These are phyloP conservation scores for Apodemus speciosus DNA, from an alignment of 2,113 vertebrate species.

Conservation along the genomic window DNA sequence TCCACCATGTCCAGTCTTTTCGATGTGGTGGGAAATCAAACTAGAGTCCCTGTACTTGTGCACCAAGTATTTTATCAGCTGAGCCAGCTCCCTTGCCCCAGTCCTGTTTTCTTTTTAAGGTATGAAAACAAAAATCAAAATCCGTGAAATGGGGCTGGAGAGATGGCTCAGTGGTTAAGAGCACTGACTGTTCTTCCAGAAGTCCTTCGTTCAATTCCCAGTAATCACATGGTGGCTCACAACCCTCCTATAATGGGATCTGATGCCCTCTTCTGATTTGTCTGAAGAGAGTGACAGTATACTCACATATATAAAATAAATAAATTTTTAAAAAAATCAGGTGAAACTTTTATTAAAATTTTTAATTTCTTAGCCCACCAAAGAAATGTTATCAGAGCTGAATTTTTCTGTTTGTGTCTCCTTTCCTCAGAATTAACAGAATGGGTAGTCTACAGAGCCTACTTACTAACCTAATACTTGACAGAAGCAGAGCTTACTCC, in stretches of 20 bases:
- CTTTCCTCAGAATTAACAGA: background rate
- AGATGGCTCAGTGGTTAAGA: too few relatives aligned
- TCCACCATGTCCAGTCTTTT: too few relatives aligned
- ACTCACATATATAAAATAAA: too few relatives aligned
- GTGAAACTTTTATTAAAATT: conserved; percentile 20
- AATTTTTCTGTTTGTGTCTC: background rate
- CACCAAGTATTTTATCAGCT: background rate
- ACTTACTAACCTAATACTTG: background rate
- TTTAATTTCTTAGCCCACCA: conserved; percentile 5
- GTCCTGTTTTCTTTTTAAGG: background rate
- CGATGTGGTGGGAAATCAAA: too few relatives aligned
- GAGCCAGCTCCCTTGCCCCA: background rate
- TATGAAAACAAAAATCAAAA: background rate
- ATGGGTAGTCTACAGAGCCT: background rate
- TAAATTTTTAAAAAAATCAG: background rate
- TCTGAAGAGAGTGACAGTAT: too few relatives aligned
- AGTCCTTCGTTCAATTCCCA: too few relatives aligned
- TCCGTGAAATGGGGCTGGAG: too few relatives aligned
- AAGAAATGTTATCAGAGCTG: background rate
- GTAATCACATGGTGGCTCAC: too few relatives aligned
- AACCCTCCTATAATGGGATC: too few relatives aligned
- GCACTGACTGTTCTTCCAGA: too few relatives aligned
- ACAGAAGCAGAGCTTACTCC: background rate
- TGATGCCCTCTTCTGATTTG: too few relatives aligned
- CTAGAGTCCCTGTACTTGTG: background rate